Conservation (phyloP, 1,140 invertebrate genomes). For the Trialeurodes vaporariorum region DNA sequence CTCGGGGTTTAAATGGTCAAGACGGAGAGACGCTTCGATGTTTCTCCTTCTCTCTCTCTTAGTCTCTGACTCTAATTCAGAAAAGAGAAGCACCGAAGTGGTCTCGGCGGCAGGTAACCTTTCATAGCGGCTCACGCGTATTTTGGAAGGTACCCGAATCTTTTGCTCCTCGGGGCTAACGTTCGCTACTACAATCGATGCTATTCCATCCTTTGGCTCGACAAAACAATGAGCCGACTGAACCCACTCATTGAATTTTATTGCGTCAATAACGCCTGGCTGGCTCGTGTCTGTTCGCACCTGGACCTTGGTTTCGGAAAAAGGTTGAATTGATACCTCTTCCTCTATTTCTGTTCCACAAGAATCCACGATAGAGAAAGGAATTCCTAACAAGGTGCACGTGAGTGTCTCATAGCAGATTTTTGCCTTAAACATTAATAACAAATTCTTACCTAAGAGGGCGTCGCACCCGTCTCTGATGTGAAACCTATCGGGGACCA, state of each 20-base stretch:
- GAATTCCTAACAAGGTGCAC: not conserved
- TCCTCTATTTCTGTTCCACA: not conserved
- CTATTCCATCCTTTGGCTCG: not conserved
- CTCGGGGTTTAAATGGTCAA: constrained; percentile 8
- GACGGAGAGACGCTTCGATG: not conserved
- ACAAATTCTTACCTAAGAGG: not conserved
- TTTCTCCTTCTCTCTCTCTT: not conserved
- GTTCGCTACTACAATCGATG: not conserved
- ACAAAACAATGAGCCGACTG: not conserved
- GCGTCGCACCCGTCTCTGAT: not conserved
- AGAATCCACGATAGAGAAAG: not conserved
- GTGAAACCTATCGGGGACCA: not conserved
- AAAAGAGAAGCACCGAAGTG: not conserved
- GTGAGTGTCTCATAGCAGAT: not conserved
- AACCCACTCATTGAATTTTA: not conserved
- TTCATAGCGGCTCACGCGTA: not conserved
- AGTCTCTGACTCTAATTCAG: not conserved
- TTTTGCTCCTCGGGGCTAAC: not conserved
- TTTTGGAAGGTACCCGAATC: not conserved
- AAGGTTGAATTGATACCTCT: not conserved
- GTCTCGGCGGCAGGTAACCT: not conserved
- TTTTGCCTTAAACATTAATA: not conserved
- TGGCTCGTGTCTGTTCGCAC: not conserved
- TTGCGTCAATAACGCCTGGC: not conserved
- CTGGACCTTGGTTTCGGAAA: not conserved